Percentiles rank a stretch among this genome's conserved stretches.
phyloP scores from a whole-genome alignment of 2,888 invertebrate genomes.

The Graphium colonna region DNA sequence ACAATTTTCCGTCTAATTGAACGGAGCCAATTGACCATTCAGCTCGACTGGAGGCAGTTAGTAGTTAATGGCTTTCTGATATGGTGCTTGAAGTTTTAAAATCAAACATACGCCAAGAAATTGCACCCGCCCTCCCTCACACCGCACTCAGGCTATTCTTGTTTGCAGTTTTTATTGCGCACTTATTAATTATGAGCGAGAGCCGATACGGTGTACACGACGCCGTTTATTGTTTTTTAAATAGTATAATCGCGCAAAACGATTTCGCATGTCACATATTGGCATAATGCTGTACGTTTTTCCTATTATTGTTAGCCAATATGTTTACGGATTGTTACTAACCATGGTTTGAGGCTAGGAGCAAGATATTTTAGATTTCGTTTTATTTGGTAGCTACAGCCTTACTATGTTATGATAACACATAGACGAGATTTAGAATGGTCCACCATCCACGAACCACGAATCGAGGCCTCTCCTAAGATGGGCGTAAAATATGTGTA shows the following conservation, averaged over 20 bases:
- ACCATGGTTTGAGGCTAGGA: too few species aligned
- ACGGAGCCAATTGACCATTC: conserved; percentile 70
- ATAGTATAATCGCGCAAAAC: not conserved
- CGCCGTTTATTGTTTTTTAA: conserved; percentile 9
- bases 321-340: too few species aligned
- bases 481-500: too few species aligned
- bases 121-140: not conserved
- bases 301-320: not conserved
- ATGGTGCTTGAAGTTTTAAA: conserved; percentile 36
- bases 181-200: conserved; percentile 10
- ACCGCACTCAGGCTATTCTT: conserved; percentile 1
- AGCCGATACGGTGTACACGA: conserved; percentile 4
- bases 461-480: too few species aligned
- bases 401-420: too few species aligned
- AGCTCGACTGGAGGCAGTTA: conserved; percentile 58
- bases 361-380: too few species aligned
- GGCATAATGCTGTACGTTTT: not conserved
- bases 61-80: conserved; percentile 64
- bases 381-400: too few species aligned
- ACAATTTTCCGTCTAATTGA: conserved; percentile 78
- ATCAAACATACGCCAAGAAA: conserved; percentile 25
- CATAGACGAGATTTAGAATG: too few species aligned
- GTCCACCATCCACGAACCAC: too few species aligned
- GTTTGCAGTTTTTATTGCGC: conserved; percentile 15
- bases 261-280: not conserved